phyloP scores from a whole-genome alignment of 1,140 invertebrate species.

The Bombus consobrinus region DNA sequence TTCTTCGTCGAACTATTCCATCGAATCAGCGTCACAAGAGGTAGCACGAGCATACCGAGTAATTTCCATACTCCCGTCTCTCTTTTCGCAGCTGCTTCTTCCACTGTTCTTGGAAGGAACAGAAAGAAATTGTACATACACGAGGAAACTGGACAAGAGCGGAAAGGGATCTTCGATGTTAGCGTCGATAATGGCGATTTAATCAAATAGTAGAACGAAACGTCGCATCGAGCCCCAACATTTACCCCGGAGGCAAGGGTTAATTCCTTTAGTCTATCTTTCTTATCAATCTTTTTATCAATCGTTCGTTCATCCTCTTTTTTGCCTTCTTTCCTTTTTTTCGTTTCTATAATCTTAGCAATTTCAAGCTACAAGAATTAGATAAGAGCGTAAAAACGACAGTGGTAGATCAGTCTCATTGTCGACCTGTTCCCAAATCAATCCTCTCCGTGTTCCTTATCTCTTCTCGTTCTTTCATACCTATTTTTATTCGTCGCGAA shows the following conservation, averaged over 20 bases:
- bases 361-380: too few relatives aligned
- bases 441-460: neutral
- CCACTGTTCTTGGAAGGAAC: conserved; percentile 16
- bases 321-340: too few relatives aligned
- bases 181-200: conserved; percentile 53
- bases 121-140: neutral
- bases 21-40: too few relatives aligned
- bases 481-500: neutral
- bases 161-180: conserved; percentile 52
- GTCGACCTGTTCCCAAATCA: too few relatives aligned
- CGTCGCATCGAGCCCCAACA: neutral
- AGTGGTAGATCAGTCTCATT: too few relatives aligned
- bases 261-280: too few relatives aligned
- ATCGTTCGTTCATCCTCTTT: too few relatives aligned
- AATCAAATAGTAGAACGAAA: conserved; percentile 51
- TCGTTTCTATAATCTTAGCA: too few relatives aligned
- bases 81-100: neutral
- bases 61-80: neutral
- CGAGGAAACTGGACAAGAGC: conserved; percentile 33
- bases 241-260: too few relatives aligned
- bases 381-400: too few relatives aligned
- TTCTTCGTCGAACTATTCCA: too few relatives aligned
- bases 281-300: too few relatives aligned
- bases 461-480: neutral
- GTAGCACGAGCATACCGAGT: neutral